phyloP scores from a whole-genome alignment of 2,888 invertebrate genomes.

The Rhodophaea formosa region DNA sequence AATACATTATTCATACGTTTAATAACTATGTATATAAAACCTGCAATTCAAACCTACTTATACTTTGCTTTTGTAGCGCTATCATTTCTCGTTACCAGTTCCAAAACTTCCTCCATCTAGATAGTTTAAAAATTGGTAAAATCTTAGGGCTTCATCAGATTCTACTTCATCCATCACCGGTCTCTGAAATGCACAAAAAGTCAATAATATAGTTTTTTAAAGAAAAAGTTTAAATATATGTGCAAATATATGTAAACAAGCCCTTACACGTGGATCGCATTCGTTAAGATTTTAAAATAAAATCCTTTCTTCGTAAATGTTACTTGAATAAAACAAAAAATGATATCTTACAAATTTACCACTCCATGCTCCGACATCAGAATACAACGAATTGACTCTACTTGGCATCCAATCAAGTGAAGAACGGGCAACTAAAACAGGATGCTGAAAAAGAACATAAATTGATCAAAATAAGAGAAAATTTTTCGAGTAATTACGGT shows the following conservation, averaged over 20 bases:
- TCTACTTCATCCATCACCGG: conserved; percentile 78
- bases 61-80: too few species aligned
- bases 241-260: too few species aligned
- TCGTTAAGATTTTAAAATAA: too few species aligned
- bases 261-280: too few species aligned
- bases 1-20: conserved; percentile 9
- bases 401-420: conserved; percentile 77
- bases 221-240: too few species aligned
- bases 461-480: too few species aligned
- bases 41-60: too few species aligned
- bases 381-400: conserved; percentile 70
- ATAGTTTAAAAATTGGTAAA: conserved; percentile 74
- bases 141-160: conserved; percentile 72
- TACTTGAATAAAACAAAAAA: background rate
- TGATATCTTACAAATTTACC: conserved; percentile 67
- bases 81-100: conserved; percentile 48
- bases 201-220: background rate
- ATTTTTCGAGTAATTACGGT: too few species aligned
- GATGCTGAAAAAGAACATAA: conserved; percentile 52
- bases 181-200: conserved; percentile 45
- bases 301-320: too few species aligned
- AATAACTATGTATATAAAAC: background rate
- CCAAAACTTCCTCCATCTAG: conserved; percentile 76
- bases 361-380: conserved; percentile 76
- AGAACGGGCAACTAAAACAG: conserved; percentile 67